phyloP scores from a whole-genome alignment of 2,797 vertebrate genomes.

The Arremon aurantiirostris region DNA sequence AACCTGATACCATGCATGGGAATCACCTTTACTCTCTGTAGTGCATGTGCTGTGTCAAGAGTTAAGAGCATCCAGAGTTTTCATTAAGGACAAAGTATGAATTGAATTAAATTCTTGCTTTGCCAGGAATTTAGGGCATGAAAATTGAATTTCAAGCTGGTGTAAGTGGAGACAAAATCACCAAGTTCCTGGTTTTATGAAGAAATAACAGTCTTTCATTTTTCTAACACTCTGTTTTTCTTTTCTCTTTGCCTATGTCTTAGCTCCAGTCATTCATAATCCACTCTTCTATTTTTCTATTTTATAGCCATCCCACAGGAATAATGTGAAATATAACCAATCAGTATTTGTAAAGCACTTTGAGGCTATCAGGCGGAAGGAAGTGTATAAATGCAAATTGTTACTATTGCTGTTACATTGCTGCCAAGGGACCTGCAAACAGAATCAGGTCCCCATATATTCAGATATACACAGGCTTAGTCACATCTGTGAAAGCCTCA shows the following conservation, averaged over 20 bases:
- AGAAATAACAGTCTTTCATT: not conserved
- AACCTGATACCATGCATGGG: not conserved
- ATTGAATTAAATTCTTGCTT: not conserved
- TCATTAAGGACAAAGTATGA: not conserved
- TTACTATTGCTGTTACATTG: not conserved
- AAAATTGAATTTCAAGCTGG: not conserved
- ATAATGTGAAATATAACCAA: constrained; percentile 43
- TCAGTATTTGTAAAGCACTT: constrained; percentile 53
- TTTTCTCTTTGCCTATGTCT: constrained; percentile 2
- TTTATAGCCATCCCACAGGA: constrained; percentile 43
- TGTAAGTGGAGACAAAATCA: not conserved
- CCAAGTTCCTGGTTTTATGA: not conserved
- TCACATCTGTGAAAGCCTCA: not conserved
- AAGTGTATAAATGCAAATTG: constrained; percentile 45
- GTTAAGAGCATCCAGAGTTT: not conserved
- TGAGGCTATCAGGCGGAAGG: constrained; percentile 31
- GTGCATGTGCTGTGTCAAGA: not conserved
- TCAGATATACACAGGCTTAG: not conserved
- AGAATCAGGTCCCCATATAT: constrained; percentile 6
- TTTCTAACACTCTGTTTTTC: not conserved
- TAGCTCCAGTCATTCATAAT: constrained; percentile 37
- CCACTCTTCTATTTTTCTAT: constrained; percentile 6
- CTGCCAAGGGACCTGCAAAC: constrained; percentile 26
- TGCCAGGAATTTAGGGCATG: not conserved
- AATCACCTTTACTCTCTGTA: not conserved